These are phyloP conservation scores for Charaxes varanes DNA, from an alignment of 1,140 invertebrate species.

Conservation along the genomic window DNA sequence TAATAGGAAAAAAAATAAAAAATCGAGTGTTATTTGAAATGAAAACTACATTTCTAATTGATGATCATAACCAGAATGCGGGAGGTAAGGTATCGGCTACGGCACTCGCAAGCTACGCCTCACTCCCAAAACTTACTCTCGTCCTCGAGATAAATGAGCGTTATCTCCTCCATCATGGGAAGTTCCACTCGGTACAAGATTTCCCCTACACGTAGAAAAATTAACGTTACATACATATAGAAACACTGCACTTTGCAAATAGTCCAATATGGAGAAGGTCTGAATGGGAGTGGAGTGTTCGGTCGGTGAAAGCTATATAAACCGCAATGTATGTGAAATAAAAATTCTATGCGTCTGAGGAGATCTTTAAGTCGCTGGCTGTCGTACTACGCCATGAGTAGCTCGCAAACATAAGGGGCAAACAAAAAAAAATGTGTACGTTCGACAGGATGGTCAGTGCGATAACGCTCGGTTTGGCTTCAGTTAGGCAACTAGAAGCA, in stretches of 20 bases:
- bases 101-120: conserved; percentile 75
- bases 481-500: conserved; percentile 73
- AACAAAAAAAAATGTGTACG: conserved; percentile 35
- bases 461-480: conserved; percentile 27
- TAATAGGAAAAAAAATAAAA: conserved; percentile 45
- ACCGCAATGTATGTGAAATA: background rate
- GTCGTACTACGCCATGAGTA: conserved; percentile 26
- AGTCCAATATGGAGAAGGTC: conserved; percentile 19
- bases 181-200: conserved; percentile 92
- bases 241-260: conserved; percentile 17
- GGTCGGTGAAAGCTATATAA: background rate
- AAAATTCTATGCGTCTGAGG: conserved; percentile 1
- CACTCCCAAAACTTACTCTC: conserved; percentile 76
- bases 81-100: conserved; percentile 74
- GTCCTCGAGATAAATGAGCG: conserved; percentile 90
- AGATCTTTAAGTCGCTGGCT: background rate
- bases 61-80: conserved; percentile 76
- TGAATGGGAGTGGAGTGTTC: conserved; percentile 7
- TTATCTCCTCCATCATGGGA: conserved; percentile 92
- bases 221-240: conserved; percentile 74
- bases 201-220: conserved; percentile 85
- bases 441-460: conserved; percentile 25
- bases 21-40: conserved; percentile 74
- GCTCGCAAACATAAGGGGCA: conserved; percentile 46
- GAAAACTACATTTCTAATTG: conserved; percentile 75